These are phyloP conservation scores for Caenorhabditis sp. DNA, from an alignment of 2,888 invertebrate species.

Conservation along the genomic window DNA sequence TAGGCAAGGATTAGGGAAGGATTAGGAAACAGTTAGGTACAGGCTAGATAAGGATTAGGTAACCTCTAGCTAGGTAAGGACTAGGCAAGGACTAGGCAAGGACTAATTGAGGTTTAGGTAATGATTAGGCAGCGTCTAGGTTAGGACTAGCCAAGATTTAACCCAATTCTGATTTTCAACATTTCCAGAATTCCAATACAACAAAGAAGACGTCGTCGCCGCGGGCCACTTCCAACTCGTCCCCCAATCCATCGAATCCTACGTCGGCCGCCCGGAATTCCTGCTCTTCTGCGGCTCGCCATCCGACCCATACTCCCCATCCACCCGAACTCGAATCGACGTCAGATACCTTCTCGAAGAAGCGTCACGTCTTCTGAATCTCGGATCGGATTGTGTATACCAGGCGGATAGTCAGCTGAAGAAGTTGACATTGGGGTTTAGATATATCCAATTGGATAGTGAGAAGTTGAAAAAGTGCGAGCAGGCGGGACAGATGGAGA, in stretches of 20 bases:
- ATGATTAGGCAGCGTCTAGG: background rate
- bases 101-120: no score
- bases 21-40: background rate
- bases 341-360: constrained; percentile 19
- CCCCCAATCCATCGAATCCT: background rate
- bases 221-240: constrained; percentile 1
- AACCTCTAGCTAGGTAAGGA: no score
- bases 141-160: no score
- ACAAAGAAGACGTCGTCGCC: background rate
- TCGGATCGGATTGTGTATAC: background rate
- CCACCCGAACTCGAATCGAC: background rate
- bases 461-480: background rate
- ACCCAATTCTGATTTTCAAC: no score
- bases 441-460: constrained; percentile 12
- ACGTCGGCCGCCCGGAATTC: constrained; percentile 10
- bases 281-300: constrained; percentile 12
- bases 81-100: no score
- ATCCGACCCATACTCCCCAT: background rate
- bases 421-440: constrained; percentile 19
- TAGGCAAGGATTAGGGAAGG: no score
- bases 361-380: constrained; percentile 21
- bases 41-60: no score
- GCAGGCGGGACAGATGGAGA: constrained; percentile 3
- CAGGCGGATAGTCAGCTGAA: constrained; percentile 9
- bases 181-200: constrained; percentile 18